A percentile compares a stretch with the other conserved stretches of the same genome.
These are phyloP conservation scores for Ptychodera flava DNA, from an alignment of 35 echinoderm and acorn worm species.

Conservation along the genomic window DNA sequence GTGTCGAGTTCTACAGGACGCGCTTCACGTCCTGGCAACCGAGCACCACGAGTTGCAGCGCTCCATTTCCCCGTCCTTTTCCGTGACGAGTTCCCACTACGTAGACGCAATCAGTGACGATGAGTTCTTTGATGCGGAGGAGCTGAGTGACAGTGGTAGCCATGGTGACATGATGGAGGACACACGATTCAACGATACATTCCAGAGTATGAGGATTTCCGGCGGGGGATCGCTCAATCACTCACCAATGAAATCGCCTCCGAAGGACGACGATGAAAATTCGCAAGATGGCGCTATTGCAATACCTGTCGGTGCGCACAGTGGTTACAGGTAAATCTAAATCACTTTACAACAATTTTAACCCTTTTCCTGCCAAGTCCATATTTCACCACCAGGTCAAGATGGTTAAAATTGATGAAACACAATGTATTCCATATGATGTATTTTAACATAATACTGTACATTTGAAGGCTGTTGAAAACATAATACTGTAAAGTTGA, in stretches of 20 bases:
- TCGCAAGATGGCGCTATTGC: neutral
- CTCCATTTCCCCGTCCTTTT: neutral
- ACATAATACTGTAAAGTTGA: too few relatives aligned
- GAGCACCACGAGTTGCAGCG: conserved; percentile 45
- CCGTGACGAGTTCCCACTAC: neutral
- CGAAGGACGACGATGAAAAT: neutral
- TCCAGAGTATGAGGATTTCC: neutral
- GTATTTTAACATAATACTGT: too few relatives aligned
- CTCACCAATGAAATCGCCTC: neutral
- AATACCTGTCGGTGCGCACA: neutral
- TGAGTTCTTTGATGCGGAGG: conserved; percentile 10
- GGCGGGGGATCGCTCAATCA: neutral
- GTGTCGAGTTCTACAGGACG: conserved; percentile 35
- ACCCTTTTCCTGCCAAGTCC: too few relatives aligned
- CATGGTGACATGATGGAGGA: neutral
- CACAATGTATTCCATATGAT: too few relatives aligned
- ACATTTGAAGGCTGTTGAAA: too few relatives aligned
- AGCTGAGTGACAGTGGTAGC: conserved; percentile 9
- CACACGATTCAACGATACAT: neutral
- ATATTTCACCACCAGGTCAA: too few relatives aligned
- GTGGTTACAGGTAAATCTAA: neutral
- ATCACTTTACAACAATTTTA: too few relatives aligned
- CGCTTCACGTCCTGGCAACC: conserved; percentile 31
- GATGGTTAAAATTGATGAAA: too few relatives aligned
- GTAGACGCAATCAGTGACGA: conserved; percentile 10